Evolutionary conservation across 2,797 vertebrate species (phyloP).

Genomic region (Lithobates pipiens): DNA sequence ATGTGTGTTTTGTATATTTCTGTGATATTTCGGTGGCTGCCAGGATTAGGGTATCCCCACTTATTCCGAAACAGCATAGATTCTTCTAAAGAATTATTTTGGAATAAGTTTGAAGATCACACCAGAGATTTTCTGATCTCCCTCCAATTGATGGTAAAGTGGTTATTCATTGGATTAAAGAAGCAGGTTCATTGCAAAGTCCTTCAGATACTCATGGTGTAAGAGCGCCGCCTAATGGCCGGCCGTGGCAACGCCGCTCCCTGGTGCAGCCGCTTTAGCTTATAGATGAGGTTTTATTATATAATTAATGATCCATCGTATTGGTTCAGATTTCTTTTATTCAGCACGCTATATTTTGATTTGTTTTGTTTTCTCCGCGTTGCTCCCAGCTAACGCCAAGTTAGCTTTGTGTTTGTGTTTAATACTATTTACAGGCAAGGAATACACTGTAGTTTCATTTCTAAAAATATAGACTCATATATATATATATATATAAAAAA

Average conservation of each 20-base stretch:
- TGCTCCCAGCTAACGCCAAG: background rate
- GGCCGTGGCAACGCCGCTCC: constrained; percentile 1
- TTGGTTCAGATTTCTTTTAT: background rate
- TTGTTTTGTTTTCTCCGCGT: background rate
- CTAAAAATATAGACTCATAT: background rate
- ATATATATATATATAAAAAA: background rate
- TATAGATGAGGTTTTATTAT: background rate
- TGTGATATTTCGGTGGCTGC: background rate
- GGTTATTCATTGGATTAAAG: constrained; percentile 38
- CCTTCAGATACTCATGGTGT: constrained; percentile 64
- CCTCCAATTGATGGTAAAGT: constrained; percentile 52
- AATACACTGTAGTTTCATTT: background rate
- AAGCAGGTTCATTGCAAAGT: constrained; percentile 38
- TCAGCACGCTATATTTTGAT: background rate
- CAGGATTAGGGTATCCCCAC: background rate
- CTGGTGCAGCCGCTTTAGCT: background rate
- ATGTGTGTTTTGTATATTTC: too few relatives aligned
- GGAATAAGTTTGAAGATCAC: constrained; percentile 52
- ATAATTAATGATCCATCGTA: background rate
- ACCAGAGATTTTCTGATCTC: constrained; percentile 51
- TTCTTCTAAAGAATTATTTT: constrained; percentile 1
- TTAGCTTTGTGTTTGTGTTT: background rate
- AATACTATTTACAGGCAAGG: background rate
- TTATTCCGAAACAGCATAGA: constrained; percentile 5
- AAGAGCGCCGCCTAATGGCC: constrained; percentile 77